A percentile compares a stretch with the other conserved stretches of the same genome.
phyloP scores from a whole-genome alignment of 2,888 invertebrate genomes.

The Capitulum mitella region DNA sequence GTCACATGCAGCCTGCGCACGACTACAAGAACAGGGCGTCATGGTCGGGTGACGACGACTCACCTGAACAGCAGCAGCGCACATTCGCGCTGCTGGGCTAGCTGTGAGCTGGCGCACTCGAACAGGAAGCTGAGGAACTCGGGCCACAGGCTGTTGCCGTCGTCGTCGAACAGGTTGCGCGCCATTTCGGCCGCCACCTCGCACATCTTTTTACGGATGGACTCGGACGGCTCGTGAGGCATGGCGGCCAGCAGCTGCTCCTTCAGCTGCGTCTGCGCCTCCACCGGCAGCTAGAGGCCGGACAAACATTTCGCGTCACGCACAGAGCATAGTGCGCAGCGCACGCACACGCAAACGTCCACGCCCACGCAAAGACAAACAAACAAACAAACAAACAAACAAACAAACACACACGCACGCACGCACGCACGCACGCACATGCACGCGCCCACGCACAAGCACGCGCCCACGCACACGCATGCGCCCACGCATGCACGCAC shows the following conservation, averaged over 20 bases:
- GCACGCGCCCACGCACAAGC: too few relatives aligned
- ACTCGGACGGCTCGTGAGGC: conserved; percentile 71
- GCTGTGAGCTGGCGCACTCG: conserved; percentile 79
- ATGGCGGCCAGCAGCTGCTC: conserved; percentile 77
- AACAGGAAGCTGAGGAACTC: conserved; percentile 89
- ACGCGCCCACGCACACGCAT: too few relatives aligned
- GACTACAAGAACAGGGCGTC: too few relatives aligned
- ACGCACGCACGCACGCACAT: too few relatives aligned
- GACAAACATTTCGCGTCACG: too few relatives aligned
- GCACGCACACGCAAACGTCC: too few relatives aligned
- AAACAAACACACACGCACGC: too few relatives aligned
- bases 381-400: too few relatives aligned
- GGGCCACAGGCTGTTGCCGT: conserved; percentile 93
- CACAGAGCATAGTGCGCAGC: too few relatives aligned
- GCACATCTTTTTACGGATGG: conserved; percentile 77
- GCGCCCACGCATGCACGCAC: too few relatives aligned
- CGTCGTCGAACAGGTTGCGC: conserved; percentile 87
- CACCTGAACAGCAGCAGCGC: conserved; percentile 91
- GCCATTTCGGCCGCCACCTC: conserved; percentile 95
- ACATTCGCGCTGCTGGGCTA: conserved; percentile 77
- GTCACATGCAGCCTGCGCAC: too few relatives aligned
- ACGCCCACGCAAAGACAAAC: too few relatives aligned
- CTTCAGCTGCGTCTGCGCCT: conserved; percentile 75
- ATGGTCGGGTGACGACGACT: conserved; percentile 41
- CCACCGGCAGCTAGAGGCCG: conserved; percentile 57